phyloP scores from a whole-genome alignment of 2,113 vertebrate species.

The Serinus canaria region DNA sequence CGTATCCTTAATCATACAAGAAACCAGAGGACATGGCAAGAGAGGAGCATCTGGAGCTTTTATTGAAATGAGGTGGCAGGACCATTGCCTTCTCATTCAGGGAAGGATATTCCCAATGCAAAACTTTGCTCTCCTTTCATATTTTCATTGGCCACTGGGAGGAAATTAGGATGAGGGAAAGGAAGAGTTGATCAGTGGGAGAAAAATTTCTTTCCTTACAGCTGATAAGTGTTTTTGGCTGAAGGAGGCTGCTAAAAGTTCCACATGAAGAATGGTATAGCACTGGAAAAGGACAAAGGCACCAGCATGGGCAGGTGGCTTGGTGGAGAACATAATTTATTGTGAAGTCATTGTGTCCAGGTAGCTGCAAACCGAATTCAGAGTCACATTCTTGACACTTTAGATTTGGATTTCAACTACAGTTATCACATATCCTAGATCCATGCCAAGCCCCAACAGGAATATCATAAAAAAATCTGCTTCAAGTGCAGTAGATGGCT shows the following conservation, averaged over 20 bases:
- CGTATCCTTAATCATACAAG: background rate
- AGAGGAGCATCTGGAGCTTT: background rate
- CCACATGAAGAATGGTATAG: rapidly evolving
- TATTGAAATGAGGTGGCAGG: background rate
- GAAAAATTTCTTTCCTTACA: background rate
- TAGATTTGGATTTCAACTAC: background rate
- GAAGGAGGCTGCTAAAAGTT: background rate
- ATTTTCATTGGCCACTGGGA: background rate
- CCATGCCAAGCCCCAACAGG: background rate
- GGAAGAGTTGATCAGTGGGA: background rate
- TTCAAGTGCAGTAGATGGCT: background rate
- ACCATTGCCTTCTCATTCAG: background rate
- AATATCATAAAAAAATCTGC: background rate
- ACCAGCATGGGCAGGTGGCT: background rate
- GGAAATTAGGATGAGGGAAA: background rate
- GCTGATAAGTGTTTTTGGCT: background rate
- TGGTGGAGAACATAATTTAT: background rate
- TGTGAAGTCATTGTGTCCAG: background rate
- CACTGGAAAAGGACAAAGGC: background rate
- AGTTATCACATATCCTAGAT: background rate
- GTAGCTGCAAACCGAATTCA: background rate
- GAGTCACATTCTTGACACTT: background rate
- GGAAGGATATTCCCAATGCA: background rate
- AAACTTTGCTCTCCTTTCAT: background rate
- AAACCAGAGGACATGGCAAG: background rate